Percentiles rank a stretch among this genome's conserved stretches.
Conservation (phyloP, 2,797 vertebrate species). For the Typhlichthys eigenmanni region DNA sequence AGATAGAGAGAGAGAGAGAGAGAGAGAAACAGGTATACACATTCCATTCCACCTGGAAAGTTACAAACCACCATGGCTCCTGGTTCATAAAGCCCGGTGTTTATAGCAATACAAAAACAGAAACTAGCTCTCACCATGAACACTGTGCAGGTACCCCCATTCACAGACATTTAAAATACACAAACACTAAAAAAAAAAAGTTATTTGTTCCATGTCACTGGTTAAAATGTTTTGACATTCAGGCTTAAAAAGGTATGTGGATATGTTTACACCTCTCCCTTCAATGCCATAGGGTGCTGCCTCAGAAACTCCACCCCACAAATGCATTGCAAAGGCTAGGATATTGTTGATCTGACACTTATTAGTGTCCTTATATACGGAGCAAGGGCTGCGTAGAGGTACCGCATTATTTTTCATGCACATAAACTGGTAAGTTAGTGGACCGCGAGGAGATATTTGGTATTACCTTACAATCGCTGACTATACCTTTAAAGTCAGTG, state of each 20-base stretch:
- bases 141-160: conserved; percentile 41
- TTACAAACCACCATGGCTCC: conserved; percentile 45
- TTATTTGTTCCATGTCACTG: conserved; percentile 23
- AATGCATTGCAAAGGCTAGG: too few relatives aligned
- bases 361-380: too few relatives aligned
- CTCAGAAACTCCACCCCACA: not conserved
- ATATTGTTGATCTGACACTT: too few relatives aligned
- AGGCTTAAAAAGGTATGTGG: conserved; percentile 1
- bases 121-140: conserved; percentile 34
- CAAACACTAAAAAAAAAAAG: conserved; percentile 4
- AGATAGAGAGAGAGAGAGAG: conserved; percentile 6
- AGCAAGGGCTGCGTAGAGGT: too few relatives aligned
- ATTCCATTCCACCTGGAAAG: conserved; percentile 52
- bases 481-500: too few relatives aligned
- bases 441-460: too few relatives aligned
- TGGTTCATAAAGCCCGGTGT: conserved; percentile 43
- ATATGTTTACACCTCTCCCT: too few relatives aligned
- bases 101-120: conserved; percentile 56
- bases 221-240: conserved; percentile 31
- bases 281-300: conserved; percentile 27
- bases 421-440: too few relatives aligned
- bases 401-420: too few relatives aligned
- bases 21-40: conserved; percentile 41
- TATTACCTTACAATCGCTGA: too few relatives aligned
- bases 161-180: conserved; percentile 20